Evolutionary conservation across 35 echinoderm and acorn worm species (phyloP).

Genomic region (Diadema setosum): DNA sequence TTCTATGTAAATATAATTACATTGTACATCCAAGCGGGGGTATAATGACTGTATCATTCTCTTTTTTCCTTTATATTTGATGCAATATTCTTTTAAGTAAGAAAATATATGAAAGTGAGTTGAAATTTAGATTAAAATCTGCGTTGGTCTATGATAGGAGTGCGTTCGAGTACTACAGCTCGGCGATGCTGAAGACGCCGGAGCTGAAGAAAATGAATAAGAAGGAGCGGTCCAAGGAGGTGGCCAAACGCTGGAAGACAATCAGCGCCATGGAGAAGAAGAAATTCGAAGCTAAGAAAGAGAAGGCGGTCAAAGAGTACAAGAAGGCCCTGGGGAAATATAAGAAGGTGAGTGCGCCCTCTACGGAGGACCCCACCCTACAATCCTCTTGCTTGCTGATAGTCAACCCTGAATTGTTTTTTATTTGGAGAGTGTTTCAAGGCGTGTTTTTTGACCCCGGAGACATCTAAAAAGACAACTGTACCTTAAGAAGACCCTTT

Average conservation of each 20-base stretch:
- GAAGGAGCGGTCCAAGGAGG: conserved; percentile 43
- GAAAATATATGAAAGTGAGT: too few species aligned
- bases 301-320: conserved; percentile 43
- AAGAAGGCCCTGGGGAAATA: conserved; percentile 64
- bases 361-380: background rate
- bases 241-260: conserved; percentile 42
- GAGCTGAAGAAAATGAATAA: conserved; percentile 34
- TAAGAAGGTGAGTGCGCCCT: conserved; percentile 31
- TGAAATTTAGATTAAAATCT: background rate
- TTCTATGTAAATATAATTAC: too few species aligned
- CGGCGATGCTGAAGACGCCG: conserved; percentile 19
- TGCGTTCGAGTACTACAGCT: conserved; percentile 44
- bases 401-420: too few species aligned
- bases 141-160: conserved; percentile 17
- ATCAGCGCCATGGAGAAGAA: conserved; percentile 53
- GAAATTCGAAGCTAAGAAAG: conserved; percentile 54
- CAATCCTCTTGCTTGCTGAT: background rate
- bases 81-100: too few species aligned
- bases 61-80: too few species aligned
- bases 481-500: too few species aligned
- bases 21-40: too few species aligned
- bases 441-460: too few species aligned
- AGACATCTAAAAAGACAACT: too few species aligned
- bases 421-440: too few species aligned
- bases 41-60: too few species aligned